Conservation (phyloP, 1,140 invertebrate species). For the Ceratina calcarata region DNA sequence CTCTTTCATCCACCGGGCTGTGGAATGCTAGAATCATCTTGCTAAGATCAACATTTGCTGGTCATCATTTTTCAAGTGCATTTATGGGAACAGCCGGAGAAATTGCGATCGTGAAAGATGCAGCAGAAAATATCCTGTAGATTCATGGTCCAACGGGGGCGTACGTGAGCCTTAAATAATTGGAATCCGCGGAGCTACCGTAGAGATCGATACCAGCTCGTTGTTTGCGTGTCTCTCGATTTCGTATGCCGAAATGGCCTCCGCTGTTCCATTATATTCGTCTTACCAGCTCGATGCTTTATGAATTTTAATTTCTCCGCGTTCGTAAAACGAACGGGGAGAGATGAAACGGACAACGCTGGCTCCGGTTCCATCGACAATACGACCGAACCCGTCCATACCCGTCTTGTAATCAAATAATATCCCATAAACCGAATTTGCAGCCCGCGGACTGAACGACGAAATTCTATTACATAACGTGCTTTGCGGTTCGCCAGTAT, state of each 20-base stretch:
- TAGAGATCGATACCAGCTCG: background rate
- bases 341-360: background rate
- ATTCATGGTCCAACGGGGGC: background rate
- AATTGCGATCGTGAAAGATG: background rate
- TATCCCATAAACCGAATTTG: slow-evolving; percentile 38
- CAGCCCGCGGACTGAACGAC: background rate
- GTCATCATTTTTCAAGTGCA: no score
- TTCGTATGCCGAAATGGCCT: slow-evolving; percentile 5
- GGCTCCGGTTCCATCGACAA: background rate
- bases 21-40: no score
- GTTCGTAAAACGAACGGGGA: background rate
- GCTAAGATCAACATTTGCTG: no score
- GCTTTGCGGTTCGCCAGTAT: background rate
- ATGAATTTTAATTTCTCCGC: slow-evolving; percentile 17
- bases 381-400: slow-evolving; percentile 3
- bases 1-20: no score
- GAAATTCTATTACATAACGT: slow-evolving; percentile 28
- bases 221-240: slow-evolving; percentile 10
- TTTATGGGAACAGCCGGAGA: no score
- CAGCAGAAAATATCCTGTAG: background rate
- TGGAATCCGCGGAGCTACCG: background rate
- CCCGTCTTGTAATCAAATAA: slow-evolving; percentile 27
- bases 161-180: slow-evolving; percentile 17
- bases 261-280: slow-evolving; percentile 13
- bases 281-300: background rate